Evolutionary conservation across 2,797 vertebrate species (phyloP), one percentile per base, ranked within the genome.

Genomic region (Pseudopleuronectes americanus): DNA sequence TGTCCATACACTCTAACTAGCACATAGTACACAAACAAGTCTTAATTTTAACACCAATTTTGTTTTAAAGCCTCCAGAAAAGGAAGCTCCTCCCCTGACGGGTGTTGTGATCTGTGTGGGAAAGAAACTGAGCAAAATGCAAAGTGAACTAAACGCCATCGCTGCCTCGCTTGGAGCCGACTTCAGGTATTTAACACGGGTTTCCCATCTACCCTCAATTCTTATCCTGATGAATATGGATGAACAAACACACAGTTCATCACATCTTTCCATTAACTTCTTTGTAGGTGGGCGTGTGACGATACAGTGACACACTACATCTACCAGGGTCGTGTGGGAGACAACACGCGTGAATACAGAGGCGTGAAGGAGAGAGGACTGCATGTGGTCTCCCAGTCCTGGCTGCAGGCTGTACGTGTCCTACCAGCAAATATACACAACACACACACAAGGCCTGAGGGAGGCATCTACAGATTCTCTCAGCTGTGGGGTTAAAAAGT

Each of bases 251-350:
- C 16, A 24, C 17, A 2, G 0, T 16, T 49, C 8, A 61, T 43
- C 21, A 10, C 10, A 4, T 47, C 1, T 51, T 0, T 57, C 14
- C 12, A 1, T 57, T 8, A 0, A 21, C 14, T 36, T 79, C 6
- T 45, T 52, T 74, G 47, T n/a, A 99, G 98, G 74, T 99, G 97
- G 98, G 93, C 92, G 38, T 98, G 96, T 90, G 98, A 99, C 78
- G 95, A 98, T 74, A 95, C 95, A 0, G 98, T 99, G 83, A 99
- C 98, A 0, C 98, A 99, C 87, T 99, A 96, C 92, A 94, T 99
- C 89, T 99, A 99, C 85, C 97, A 98, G 74, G 98, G 97, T 26
- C 95, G 96, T 10, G 95, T 95, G 52, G 96, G 97, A 53, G 98
- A 99, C 92, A 96, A 70, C 88, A 98, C 93, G 56, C 94, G 95